phyloP scores from a whole-genome alignment of 2,113 vertebrate genomes.

The Elephantulus edwardii region DNA sequence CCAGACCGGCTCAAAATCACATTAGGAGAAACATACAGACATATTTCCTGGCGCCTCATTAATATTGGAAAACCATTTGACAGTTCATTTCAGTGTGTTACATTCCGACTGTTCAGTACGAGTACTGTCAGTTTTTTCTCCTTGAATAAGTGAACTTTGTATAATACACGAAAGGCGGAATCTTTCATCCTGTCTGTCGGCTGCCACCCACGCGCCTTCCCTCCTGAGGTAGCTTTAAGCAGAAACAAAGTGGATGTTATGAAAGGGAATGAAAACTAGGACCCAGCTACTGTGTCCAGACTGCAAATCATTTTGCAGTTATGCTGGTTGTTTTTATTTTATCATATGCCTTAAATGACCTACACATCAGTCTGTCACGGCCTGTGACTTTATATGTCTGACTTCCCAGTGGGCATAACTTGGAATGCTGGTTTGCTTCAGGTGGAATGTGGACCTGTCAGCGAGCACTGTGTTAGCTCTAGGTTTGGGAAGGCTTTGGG shows the following conservation, averaged over 20 bases:
- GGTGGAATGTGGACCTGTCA: neutral
- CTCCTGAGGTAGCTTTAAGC: conserved; percentile 38
- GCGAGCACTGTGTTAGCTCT: neutral
- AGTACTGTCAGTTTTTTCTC: conserved; percentile 23
- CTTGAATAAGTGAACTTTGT: neutral
- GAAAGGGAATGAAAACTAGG: conserved; percentile 19
- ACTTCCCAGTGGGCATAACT: neutral
- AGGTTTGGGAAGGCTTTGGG: neutral
- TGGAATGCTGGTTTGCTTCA: neutral
- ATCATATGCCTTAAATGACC: neutral
- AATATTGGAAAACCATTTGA: neutral
- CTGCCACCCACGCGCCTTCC: neutral
- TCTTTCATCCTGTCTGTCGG: conserved; percentile 18
- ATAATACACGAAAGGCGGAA: neutral
- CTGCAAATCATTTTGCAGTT: neutral
- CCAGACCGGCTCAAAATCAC: neutral
- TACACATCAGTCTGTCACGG: neutral
- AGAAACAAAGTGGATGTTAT: conserved; percentile 20
- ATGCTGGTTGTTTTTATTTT: neutral
- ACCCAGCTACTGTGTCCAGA: neutral
- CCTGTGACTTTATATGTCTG: neutral
- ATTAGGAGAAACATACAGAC: neutral
- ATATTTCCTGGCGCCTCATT: neutral
- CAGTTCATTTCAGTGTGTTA: neutral
- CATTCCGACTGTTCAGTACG: conserved; percentile 23